phyloP scores from a whole-genome alignment of 2,113 vertebrate species.

The Noturus placidus region DNA sequence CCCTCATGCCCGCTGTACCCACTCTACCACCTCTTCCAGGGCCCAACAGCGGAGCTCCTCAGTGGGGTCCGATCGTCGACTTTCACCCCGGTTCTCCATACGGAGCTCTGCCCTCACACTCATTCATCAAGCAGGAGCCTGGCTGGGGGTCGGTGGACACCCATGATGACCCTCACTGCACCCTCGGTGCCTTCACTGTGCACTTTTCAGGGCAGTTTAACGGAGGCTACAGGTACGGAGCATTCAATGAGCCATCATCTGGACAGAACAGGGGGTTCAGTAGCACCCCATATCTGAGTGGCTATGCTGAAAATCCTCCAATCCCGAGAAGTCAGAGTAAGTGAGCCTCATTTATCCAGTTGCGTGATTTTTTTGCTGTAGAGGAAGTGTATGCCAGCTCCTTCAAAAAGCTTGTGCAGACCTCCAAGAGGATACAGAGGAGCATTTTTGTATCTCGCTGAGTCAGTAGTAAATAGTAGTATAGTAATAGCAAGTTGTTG shows the following conservation, averaged over 20 bases:
- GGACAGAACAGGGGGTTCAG: slow-evolving; percentile 88
- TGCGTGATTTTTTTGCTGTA: background rate
- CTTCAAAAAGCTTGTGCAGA: background rate
- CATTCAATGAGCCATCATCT: slow-evolving; percentile 78
- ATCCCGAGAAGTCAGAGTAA: slow-evolving; percentile 88
- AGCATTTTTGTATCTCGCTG: background rate
- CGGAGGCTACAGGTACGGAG: slow-evolving; percentile 86
- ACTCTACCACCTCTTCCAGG: slow-evolving; percentile 80
- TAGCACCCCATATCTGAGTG: slow-evolving; percentile 83
- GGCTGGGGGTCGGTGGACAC: slow-evolving; percentile 85
- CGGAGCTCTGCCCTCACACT: slow-evolving; percentile 83
- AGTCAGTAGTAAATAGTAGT: background rate
- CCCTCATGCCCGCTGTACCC: slow-evolving; percentile 82
- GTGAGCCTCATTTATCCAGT: slow-evolving; percentile 26
- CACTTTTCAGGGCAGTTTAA: slow-evolving; percentile 95
- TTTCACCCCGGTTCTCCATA: slow-evolving; percentile 85
- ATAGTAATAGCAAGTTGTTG: background rate
- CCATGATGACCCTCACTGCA: slow-evolving; percentile 87
- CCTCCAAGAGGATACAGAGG: background rate
- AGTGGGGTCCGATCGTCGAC: slow-evolving; percentile 93
- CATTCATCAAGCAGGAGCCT: slow-evolving; percentile 97
- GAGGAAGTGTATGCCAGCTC: background rate
- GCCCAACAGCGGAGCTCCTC: slow-evolving; percentile 78
- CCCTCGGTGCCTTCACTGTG: slow-evolving; percentile 92
- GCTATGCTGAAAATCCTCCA: slow-evolving; percentile 86